Conservation (phyloP, 2,113 vertebrate genomes). For the Siniperca knerii region DNA sequence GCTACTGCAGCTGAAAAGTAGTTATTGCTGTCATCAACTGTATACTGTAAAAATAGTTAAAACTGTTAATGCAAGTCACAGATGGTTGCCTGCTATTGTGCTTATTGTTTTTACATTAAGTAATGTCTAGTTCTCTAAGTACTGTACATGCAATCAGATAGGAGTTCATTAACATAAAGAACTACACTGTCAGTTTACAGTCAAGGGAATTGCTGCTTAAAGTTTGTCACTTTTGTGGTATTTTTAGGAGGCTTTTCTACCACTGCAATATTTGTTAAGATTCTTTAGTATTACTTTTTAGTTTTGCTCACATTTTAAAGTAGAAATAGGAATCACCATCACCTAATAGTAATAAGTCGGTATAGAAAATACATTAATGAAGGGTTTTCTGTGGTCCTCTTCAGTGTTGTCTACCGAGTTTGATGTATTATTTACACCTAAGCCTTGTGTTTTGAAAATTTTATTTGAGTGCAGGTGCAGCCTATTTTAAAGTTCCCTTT, state of each 20-base stretch:
- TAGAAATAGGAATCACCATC: neutral
- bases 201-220: neutral
- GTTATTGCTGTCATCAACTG: constrained; percentile 25
- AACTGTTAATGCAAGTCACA: constrained; percentile 13
- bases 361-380: neutral
- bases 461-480: neutral
- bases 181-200: neutral
- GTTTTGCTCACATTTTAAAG: neutral
- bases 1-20: constrained; percentile 49
- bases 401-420: neutral
- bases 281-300: neutral
- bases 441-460: neutral
- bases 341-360: neutral
- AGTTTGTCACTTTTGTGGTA: neutral
- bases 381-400: neutral
- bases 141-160: neutral
- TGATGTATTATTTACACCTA: neutral
- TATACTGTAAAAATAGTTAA: constrained; percentile 43
- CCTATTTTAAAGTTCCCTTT: neutral
- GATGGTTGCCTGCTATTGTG: neutral
- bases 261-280: neutral
- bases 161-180: neutral
- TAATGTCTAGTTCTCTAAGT: neutral
- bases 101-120: constrained; percentile 1
- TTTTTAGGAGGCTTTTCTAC: neutral